phyloP scores from a whole-genome alignment of 2,888 invertebrate genomes.

The Aleiodes testaceus region DNA sequence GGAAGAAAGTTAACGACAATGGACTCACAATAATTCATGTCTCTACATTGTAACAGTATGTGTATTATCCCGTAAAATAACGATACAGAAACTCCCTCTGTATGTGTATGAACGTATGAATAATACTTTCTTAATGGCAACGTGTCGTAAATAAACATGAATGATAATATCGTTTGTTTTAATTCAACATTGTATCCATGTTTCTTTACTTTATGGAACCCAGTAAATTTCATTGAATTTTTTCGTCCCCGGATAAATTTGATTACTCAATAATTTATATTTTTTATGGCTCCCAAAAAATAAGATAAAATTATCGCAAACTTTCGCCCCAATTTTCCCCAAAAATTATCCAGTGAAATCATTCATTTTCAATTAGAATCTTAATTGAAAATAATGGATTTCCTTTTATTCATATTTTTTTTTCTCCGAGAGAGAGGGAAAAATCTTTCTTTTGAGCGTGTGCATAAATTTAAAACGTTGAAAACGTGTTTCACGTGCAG shows the following conservation, averaged over 20 bases:
- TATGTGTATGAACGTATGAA: neutral
- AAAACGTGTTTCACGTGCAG: constrained; percentile 22
- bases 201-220: constrained; percentile 24
- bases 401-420: no score
- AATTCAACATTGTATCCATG: constrained; percentile 22
- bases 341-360: no score
- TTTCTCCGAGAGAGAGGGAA: constrained; percentile 1
- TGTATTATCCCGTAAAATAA: constrained; percentile 3
- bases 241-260: neutral
- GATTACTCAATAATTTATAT: constrained; percentile 20
- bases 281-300: neutral
- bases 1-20: constrained; percentile 25
- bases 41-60: constrained; percentile 8
- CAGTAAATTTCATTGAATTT: constrained; percentile 9
- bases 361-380: constrained; percentile 21
- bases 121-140: constrained; percentile 12
- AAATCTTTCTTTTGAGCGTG: constrained; percentile 36
- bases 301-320: neutral
- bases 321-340: neutral
- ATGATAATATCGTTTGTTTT: constrained; percentile 33
- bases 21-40: constrained; percentile 11
- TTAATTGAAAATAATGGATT: constrained; percentile 36
- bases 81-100: constrained; percentile 4
- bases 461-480: constrained; percentile 40
- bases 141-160: constrained; percentile 26